Percentiles rank a stretch among this genome's conserved stretches.
phyloP scores from a whole-genome alignment of 2,113 vertebrate genomes.

The Oreochromis spilurus region DNA sequence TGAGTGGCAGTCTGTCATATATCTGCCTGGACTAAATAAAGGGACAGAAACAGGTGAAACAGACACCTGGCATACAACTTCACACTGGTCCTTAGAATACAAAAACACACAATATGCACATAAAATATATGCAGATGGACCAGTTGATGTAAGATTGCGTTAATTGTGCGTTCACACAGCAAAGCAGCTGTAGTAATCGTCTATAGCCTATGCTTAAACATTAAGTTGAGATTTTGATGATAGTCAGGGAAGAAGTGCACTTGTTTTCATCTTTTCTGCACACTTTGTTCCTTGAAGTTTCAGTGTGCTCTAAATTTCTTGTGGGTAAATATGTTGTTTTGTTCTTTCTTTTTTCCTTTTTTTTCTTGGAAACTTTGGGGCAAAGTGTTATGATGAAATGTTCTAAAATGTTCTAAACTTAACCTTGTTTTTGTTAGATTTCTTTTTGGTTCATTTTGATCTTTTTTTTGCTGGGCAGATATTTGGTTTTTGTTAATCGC shows the following conservation, averaged over 20 bases:
- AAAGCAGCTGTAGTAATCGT: neutral
- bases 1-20: conserved; percentile 12
- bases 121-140: neutral
- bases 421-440: neutral
- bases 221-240: neutral
- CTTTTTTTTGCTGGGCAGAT: neutral
- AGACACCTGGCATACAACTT: neutral
- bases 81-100: neutral
- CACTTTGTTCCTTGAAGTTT: neutral
- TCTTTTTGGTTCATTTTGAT: neutral
- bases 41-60: conserved; percentile 15
- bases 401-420: neutral
- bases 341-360: neutral
- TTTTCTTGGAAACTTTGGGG: neutral
- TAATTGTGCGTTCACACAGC: neutral
- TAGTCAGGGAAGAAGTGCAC: neutral
- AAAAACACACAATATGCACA: neutral
- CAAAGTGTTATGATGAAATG: neutral
- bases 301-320: neutral
- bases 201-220: neutral
- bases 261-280: neutral
- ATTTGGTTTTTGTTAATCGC: neutral
- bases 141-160: neutral
- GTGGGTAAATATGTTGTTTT: neutral
- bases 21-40: conserved; percentile 20